These are phyloP conservation scores for Drosophila ficusphila DNA, from an alignment of 1,140 invertebrate species.

Conservation along the genomic window DNA sequence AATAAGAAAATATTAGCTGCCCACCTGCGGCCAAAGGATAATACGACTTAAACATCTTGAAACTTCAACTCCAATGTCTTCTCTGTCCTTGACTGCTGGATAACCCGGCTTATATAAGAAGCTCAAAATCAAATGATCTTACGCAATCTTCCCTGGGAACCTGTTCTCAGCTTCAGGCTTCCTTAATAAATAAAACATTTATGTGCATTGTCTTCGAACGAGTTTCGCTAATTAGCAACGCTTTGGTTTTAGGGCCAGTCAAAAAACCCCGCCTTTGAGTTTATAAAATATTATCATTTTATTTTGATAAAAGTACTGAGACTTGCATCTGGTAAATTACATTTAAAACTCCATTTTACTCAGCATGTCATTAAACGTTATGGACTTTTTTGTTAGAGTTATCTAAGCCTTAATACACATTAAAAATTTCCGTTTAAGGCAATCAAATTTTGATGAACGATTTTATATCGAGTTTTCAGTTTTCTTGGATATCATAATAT, in stretches of 20 bases:
- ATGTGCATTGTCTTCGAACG: constrained; percentile 45
- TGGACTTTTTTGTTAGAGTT: constrained; percentile 59
- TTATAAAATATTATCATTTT: constrained; percentile 68
- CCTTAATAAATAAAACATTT: constrained; percentile 58
- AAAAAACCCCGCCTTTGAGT: constrained; percentile 5
- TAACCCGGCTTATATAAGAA: constrained; percentile 51
- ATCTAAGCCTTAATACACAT: constrained; percentile 46
- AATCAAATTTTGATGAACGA: constrained; percentile 67
- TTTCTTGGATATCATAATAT: constrained; percentile 20
- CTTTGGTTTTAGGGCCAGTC: constrained; percentile 12
- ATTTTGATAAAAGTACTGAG: constrained; percentile 59
- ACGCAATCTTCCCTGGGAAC: constrained; percentile 36
- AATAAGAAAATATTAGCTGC: neutral
- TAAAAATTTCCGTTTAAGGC: constrained; percentile 57
- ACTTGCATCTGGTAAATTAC: constrained; percentile 67
- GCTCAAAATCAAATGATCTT: constrained; percentile 1
- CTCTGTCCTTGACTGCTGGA: constrained; percentile 44
- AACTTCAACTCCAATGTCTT: constrained; percentile 40
- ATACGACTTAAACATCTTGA: constrained; percentile 55
- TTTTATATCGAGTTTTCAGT: constrained; percentile 6
- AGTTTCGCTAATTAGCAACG: constrained; percentile 46
- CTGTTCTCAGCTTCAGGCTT: constrained; percentile 46
- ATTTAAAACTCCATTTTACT: constrained; percentile 52
- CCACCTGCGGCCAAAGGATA: constrained; percentile 67
- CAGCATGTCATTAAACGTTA: constrained; percentile 39